These are phyloP conservation scores for Bos javanicus DNA, from an alignment of 2,113 vertebrate species.

Conservation along the genomic window DNA sequence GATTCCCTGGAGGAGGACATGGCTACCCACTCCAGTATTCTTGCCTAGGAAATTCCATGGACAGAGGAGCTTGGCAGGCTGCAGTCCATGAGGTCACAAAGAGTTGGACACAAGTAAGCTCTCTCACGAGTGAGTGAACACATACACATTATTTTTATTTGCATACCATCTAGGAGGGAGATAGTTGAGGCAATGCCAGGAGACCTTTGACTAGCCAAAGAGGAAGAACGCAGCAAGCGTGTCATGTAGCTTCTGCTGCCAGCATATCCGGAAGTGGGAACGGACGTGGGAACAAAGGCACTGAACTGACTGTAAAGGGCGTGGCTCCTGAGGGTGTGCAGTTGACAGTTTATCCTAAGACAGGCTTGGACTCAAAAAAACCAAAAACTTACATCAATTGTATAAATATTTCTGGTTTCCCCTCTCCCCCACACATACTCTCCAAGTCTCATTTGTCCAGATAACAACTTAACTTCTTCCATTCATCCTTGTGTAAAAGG, in stretches of 20 bases:
- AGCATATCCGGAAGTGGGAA: background rate
- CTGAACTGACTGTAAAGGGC: background rate
- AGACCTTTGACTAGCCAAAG: background rate
- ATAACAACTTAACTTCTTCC: background rate
- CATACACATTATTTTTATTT: background rate
- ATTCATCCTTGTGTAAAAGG: background rate
- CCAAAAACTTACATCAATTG: background rate
- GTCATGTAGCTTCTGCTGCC: background rate
- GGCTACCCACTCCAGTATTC: background rate
- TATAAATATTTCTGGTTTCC: background rate
- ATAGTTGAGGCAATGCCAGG: background rate
- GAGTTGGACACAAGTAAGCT: background rate
- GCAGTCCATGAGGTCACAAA: background rate
- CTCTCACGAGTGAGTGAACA: accelerated
- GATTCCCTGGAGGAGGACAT: background rate
- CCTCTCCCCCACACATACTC: background rate
- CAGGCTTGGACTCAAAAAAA: background rate
- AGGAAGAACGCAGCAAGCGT: background rate
- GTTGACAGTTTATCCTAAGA: background rate
- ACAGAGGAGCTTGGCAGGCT: background rate
- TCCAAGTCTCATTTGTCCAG: background rate
- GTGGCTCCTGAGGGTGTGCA: background rate
- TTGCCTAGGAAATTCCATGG: background rate
- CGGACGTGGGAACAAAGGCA: background rate
- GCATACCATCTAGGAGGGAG: background rate